Conservation (phyloP, 2,797 vertebrate species). For the Acanthiza pusilla region DNA sequence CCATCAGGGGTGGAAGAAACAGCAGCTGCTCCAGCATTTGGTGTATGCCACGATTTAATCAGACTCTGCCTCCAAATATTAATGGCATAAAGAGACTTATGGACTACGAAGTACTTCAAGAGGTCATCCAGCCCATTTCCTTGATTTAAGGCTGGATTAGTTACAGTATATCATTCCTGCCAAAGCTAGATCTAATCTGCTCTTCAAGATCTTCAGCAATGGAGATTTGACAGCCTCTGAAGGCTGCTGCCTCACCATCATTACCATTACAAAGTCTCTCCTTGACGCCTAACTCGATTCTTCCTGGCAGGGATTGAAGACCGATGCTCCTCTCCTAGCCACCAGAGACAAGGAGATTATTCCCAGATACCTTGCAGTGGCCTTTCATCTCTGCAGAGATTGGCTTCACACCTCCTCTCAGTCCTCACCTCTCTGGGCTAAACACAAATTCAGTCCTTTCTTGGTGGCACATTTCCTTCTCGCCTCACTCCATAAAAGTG, state of each 20-base stretch:
- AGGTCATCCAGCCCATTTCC: slow-evolving; percentile 31
- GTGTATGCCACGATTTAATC: background rate
- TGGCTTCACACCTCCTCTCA: background rate
- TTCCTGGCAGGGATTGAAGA: background rate
- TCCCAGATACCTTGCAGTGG: background rate
- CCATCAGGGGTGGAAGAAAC: background rate
- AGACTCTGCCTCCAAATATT: slow-evolving; percentile 31
- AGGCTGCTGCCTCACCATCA: slow-evolving; percentile 2
- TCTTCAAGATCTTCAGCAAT: slow-evolving; percentile 20
- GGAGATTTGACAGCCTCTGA: background rate
- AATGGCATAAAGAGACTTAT: background rate
- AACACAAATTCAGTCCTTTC: background rate
- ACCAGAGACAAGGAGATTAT: slow-evolving; percentile 5
- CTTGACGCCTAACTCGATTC: background rate
- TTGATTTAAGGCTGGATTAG: slow-evolving; percentile 49
- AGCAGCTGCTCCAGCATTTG: background rate
- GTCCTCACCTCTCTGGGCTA: background rate
- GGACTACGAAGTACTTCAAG: slow-evolving; percentile 12
- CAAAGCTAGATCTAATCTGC: slow-evolving; percentile 46
- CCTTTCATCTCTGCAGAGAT: slow-evolving; percentile 1
- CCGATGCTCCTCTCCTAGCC: background rate
- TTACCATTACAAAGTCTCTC: slow-evolving; percentile 49
- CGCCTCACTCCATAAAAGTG: accelerated
- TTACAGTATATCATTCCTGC: slow-evolving; percentile 29
- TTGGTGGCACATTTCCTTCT: background rate